Evolutionary conservation across 2,797 vertebrate species (phyloP).

Genomic region (Picus viridis): DNA sequence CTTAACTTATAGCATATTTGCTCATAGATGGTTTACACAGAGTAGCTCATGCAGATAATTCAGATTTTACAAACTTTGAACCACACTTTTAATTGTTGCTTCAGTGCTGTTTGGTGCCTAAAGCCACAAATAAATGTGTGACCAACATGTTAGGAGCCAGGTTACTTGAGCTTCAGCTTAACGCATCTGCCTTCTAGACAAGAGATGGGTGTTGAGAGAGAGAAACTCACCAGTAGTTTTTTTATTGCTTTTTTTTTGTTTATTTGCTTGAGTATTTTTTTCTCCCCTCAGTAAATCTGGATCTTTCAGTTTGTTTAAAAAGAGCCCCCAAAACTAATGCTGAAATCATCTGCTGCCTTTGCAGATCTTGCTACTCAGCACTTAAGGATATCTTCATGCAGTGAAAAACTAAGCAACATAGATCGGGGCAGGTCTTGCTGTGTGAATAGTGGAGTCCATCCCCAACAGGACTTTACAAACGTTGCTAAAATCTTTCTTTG

Average conservation of each 20-base stretch:
- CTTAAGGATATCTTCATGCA: background rate
- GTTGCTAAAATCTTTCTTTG: background rate
- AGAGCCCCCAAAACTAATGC: background rate
- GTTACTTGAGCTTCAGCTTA: background rate
- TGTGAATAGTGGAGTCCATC: background rate
- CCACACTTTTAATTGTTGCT: background rate
- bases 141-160: background rate
- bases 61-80: no score
- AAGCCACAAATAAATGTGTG: background rate
- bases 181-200: background rate
- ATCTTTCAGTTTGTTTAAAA: background rate
- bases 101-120: background rate
- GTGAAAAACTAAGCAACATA: no score
- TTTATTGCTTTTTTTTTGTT: background rate
- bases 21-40: background rate
- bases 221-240: background rate
- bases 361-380: background rate
- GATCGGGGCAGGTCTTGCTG: background rate
- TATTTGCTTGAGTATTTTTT: background rate
- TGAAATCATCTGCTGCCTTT: background rate
- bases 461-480: background rate
- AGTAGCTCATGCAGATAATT: background rate
- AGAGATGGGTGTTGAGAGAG: background rate
- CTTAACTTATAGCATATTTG: background rate
- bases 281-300: background rate